A percentile compares a stretch with the other conserved stretches of the same genome.
phyloP scores from a whole-genome alignment of 2,113 vertebrate species.

The Malurus alboscapulatus region DNA sequence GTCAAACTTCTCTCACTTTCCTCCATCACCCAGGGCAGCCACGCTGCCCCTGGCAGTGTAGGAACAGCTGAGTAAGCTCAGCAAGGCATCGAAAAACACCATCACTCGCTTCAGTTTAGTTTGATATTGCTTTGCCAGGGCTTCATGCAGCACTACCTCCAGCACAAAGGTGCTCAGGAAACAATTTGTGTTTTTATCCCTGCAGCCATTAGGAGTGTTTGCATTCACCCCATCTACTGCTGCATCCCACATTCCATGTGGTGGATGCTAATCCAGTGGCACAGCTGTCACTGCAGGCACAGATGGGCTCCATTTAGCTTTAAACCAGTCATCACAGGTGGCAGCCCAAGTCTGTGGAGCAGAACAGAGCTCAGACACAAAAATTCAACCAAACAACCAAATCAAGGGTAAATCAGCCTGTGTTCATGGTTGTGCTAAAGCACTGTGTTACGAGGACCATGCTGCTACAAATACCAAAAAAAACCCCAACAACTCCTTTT shows the following conservation, averaged over 20 bases:
- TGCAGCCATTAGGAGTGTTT: background rate
- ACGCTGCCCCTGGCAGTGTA: background rate
- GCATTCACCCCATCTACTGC: background rate
- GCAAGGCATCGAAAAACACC: background rate
- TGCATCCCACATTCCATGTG: background rate
- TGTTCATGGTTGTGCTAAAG: background rate
- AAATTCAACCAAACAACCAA: background rate
- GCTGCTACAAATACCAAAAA: background rate
- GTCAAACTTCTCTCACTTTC: background rate
- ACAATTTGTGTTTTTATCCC: background rate
- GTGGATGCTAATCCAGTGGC: background rate
- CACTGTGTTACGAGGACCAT: background rate
- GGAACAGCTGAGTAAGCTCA: background rate
- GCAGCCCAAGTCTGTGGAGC: background rate
- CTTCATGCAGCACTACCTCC: background rate
- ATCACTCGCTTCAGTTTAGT: background rate
- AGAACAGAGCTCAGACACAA: background rate
- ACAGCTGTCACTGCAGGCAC: background rate
- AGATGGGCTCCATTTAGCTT: background rate
- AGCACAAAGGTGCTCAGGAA: background rate
- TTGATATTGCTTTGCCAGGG: background rate
- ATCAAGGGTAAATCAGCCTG: background rate
- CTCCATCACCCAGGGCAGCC: rapidly evolving
- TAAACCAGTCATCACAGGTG: background rate
- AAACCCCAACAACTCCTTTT: background rate